These are phyloP conservation scores for Centruroides sculpturatus DNA, from an alignment of 1,140 invertebrate species.

Conservation along the genomic window DNA sequence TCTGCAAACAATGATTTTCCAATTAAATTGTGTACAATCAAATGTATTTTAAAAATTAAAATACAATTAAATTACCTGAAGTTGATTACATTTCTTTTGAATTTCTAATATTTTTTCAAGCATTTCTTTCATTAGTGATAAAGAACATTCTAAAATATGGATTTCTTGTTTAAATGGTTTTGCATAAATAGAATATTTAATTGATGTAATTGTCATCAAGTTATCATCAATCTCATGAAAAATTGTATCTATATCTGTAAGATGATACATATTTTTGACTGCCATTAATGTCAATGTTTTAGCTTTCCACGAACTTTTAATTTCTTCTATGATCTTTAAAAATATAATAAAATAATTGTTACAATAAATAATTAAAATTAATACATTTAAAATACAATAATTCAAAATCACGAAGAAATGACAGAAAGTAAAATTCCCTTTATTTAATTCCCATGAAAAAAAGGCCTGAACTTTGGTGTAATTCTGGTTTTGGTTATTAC, in stretches of 20 bases:
- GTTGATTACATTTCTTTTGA: slow-evolving; percentile 63
- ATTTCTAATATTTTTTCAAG: slow-evolving; percentile 57
- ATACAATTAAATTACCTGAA: slow-evolving; percentile 39
- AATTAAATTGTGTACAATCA: not conserved
- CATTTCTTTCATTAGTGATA: slow-evolving; percentile 60
- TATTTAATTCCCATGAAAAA: too few relatives aligned
- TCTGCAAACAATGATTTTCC: slow-evolving; percentile 39
- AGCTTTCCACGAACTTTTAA: slow-evolving; percentile 49
- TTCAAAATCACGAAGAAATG: too few relatives aligned
- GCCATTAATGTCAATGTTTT: slow-evolving; percentile 52
- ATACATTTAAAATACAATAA: too few relatives aligned
- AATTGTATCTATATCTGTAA: slow-evolving; percentile 53
- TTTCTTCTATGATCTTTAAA: slow-evolving; percentile 42
- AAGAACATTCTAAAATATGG: slow-evolving; percentile 62
- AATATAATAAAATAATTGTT: slow-evolving; percentile 20
- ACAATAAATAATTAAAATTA: too few relatives aligned
- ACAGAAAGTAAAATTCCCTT: too few relatives aligned
- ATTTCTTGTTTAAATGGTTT: slow-evolving; percentile 64
- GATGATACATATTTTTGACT: slow-evolving; percentile 44
- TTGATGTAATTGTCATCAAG: slow-evolving; percentile 53
- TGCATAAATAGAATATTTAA: slow-evolving; percentile 72
- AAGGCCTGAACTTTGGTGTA: too few relatives aligned
- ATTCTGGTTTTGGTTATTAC: too few relatives aligned
- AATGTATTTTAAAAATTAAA: not conserved
- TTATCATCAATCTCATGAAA: slow-evolving; percentile 56